Percentiles rank a stretch among this genome's conserved stretches.
Evolutionary conservation across 2,888 invertebrate species (phyloP).

Genomic region (Diaprepes abbreviatus): DNA sequence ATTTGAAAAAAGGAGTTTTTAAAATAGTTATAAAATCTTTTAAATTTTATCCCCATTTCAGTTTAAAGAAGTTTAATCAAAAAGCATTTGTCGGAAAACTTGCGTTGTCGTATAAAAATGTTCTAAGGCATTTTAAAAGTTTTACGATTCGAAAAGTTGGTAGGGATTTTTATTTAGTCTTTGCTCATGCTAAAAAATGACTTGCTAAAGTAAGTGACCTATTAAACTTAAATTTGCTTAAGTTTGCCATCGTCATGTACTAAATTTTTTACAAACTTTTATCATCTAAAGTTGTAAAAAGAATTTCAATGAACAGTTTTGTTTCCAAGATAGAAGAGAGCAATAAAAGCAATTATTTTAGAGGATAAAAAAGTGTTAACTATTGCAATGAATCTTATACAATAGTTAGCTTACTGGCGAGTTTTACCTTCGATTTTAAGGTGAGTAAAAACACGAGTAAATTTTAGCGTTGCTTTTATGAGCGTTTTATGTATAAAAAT

Average conservation of each 20-base stretch:
- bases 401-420: no score
- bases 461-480: no score
- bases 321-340: neutral
- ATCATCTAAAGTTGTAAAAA: conserved; percentile 24
- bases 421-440: no score
- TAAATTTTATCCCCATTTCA: conserved; percentile 18
- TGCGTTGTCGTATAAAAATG: conserved; percentile 44
- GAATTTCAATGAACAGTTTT: conserved; percentile 8
- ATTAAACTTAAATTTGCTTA: conserved; percentile 54
- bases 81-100: conserved; percentile 46
- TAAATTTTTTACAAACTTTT: conserved; percentile 36
- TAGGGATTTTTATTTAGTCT: conserved; percentile 46
- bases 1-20: conserved; percentile 11
- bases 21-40: conserved; percentile 27
- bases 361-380: neutral
- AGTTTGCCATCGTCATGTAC: conserved; percentile 40
- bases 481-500: no score
- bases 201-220: conserved; percentile 54
- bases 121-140: conserved; percentile 44
- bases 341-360: neutral
- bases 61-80: conserved; percentile 43
- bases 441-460: no score
- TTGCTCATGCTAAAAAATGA: conserved; percentile 41
- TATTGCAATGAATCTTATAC: no score
- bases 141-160: conserved; percentile 44